A percentile compares a stretch with the other conserved stretches of the same genome.
phyloP scores from a whole-genome alignment of 1,140 invertebrate species.

The Philopotamus ludificatus region DNA sequence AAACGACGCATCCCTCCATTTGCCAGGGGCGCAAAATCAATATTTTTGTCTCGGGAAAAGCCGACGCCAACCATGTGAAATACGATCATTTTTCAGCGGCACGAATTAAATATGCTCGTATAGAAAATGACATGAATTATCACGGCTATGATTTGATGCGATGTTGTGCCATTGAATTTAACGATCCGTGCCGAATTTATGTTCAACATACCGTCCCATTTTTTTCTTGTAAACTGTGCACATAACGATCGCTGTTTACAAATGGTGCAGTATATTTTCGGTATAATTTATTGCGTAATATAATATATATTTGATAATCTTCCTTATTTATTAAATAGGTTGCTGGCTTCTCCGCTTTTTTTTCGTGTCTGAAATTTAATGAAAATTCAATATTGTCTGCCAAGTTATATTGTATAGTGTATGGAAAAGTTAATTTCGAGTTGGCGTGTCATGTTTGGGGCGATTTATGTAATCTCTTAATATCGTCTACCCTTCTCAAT shows the following conservation, averaged over 20 bases:
- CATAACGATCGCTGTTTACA: neutral
- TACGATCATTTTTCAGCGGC: neutral
- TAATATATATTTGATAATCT: neutral
- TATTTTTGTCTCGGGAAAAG: conserved; percentile 23
- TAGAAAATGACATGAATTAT: neutral
- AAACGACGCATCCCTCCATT: neutral
- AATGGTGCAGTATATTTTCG: neutral
- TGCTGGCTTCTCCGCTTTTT: too few species aligned
- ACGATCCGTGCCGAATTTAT: too few species aligned
- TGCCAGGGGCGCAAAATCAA: conserved; percentile 24
- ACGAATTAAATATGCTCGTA: neutral
- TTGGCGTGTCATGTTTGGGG: neutral
- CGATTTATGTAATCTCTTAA: neutral
- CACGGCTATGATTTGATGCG: neutral
- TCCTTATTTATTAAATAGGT: neutral
- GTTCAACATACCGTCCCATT: too few species aligned
- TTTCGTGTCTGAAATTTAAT: too few species aligned
- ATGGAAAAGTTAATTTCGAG: neutral
- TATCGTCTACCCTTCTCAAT: neutral
- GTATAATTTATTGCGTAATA: neutral
- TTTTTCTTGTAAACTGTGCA: too few species aligned
- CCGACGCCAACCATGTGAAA: conserved; percentile 10
- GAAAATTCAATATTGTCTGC: neutral
- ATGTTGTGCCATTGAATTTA: too few species aligned
- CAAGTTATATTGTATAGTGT: neutral